A percentile compares a stretch with the other conserved stretches of the same genome.
Evolutionary conservation across 2,797 vertebrate species (phyloP).

Genomic region (Sebastes vulpes): DNA sequence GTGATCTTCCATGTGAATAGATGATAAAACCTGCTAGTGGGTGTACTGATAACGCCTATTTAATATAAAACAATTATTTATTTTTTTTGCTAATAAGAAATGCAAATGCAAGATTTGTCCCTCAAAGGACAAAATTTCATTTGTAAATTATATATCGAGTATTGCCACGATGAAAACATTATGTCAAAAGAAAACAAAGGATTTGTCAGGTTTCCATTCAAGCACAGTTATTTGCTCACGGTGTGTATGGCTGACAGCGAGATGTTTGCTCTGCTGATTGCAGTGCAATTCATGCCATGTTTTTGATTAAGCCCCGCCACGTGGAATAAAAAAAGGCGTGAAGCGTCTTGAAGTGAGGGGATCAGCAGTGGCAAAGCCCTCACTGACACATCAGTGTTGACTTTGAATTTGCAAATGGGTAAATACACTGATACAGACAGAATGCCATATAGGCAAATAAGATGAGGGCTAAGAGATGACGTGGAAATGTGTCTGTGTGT

Average conservation of each 20-base stretch:
- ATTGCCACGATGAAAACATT: background rate
- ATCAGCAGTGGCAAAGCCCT: conserved; percentile 20
- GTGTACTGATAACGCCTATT: too few species aligned
- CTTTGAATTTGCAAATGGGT: conserved; percentile 39
- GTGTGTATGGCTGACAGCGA: conserved; percentile 13
- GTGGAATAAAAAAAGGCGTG: conserved; percentile 48
- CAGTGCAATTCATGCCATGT: conserved; percentile 31
- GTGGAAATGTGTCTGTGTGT: background rate
- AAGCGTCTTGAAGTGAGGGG: conserved; percentile 31
- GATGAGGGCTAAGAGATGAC: background rate
- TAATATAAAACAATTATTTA: too few species aligned
- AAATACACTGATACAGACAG: conserved; percentile 20
- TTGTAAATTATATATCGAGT: background rate
- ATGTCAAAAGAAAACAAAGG: conserved; percentile 18
- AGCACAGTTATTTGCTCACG: conserved; percentile 25
- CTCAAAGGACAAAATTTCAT: background rate
- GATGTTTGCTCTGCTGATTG: conserved; percentile 69
- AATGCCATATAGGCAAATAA: background rate
- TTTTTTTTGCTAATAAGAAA: background rate
- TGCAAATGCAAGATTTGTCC: background rate
- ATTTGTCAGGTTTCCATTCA: conserved; percentile 31
- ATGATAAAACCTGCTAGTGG: too few species aligned
- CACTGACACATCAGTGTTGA: conserved; percentile 22
- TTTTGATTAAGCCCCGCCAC: conserved; percentile 53
- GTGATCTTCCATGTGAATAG: too few species aligned